Percentiles rank a stretch among this genome's conserved stretches.
Conservation (phyloP, 2,113 vertebrate species). For the Cavia aperea region DNA sequence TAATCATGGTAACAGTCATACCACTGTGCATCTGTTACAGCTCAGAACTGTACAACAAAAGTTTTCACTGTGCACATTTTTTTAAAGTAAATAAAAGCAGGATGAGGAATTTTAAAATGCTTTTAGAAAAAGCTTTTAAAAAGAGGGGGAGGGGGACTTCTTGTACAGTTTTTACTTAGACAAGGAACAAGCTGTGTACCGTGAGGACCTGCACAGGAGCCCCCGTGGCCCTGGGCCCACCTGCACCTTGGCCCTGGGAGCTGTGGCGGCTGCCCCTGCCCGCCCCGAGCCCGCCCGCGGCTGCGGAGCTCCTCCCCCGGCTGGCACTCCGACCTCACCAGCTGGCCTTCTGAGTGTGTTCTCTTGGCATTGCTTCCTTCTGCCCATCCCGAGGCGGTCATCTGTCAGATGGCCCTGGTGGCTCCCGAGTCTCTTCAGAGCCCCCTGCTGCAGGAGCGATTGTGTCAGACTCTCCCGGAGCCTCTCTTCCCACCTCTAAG, state of each 20-base stretch:
- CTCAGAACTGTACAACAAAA: not conserved
- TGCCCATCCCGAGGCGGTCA: conserved; percentile 49
- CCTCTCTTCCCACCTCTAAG: not conserved
- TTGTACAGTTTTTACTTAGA: not conserved
- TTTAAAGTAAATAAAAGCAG: not conserved
- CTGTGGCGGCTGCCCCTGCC: fast-evolving
- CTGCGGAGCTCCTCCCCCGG: conserved; percentile 32
- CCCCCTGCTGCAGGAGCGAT: not conserved
- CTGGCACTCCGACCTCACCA: conserved; percentile 64
- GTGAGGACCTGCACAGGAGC: fast-evolving
- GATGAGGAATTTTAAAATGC: not conserved
- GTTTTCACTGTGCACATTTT: not conserved
- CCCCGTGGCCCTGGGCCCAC: not conserved
- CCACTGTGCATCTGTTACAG: not conserved
- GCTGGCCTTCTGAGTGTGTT: conserved; percentile 40
- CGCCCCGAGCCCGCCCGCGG: not conserved
- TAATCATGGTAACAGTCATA: not conserved
- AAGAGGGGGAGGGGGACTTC: not conserved
- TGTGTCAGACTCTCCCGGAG: conserved; percentile 21
- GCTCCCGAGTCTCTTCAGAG: conserved; percentile 40
- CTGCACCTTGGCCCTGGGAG: not conserved
- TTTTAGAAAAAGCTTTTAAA: not conserved
- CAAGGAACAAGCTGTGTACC: fast-evolving
- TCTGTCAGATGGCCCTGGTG: conserved; percentile 64
- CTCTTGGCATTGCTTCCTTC: not conserved